These are phyloP conservation scores for Myiozetetes cayanensis DNA, from an alignment of 2,113 vertebrate species.

Conservation along the genomic window DNA sequence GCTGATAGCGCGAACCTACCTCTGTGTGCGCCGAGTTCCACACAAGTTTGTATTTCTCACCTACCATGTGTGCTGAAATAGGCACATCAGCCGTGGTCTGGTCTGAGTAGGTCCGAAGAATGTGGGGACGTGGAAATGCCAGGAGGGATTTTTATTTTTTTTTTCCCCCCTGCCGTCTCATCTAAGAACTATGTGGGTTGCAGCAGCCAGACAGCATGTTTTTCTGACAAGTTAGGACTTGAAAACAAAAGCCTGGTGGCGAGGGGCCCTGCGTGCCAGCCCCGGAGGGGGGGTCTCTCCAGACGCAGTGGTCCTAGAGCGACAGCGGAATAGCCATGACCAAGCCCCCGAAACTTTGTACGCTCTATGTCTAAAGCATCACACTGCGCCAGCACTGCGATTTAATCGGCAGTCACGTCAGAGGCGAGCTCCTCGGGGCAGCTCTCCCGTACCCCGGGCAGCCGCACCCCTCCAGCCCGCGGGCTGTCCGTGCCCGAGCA, in stretches of 20 bases:
- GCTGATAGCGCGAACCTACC: not conserved
- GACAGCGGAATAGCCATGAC: rapidly evolving
- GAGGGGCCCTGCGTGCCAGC: not conserved
- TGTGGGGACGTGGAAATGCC: not conserved
- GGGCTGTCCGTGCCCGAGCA: not conserved
- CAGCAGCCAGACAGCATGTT: not conserved
- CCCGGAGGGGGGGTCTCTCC: not conserved
- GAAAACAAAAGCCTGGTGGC: not conserved
- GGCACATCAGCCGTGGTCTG: not conserved
- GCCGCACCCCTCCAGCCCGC: not conserved
- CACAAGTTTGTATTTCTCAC: not conserved
- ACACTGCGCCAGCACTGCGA: rapidly evolving
- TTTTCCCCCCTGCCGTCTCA: not conserved
- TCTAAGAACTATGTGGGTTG: not conserved
- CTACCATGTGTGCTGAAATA: not conserved
- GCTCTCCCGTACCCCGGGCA: not conserved
- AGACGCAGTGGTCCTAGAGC: not conserved
- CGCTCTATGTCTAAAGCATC: not conserved
- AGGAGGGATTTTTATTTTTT: not conserved
- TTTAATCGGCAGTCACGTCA: rapidly evolving
- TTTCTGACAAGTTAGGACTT: not conserved
- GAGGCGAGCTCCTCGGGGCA: rapidly evolving
- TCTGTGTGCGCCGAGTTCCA: rapidly evolving
- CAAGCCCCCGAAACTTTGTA: not conserved
- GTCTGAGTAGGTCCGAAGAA: not conserved